Percentiles rank a stretch among this genome's conserved stretches.
Evolutionary conservation across 2,888 invertebrate genomes (phyloP).

Genomic region (Drosophila nr. perissopoda): DNA sequence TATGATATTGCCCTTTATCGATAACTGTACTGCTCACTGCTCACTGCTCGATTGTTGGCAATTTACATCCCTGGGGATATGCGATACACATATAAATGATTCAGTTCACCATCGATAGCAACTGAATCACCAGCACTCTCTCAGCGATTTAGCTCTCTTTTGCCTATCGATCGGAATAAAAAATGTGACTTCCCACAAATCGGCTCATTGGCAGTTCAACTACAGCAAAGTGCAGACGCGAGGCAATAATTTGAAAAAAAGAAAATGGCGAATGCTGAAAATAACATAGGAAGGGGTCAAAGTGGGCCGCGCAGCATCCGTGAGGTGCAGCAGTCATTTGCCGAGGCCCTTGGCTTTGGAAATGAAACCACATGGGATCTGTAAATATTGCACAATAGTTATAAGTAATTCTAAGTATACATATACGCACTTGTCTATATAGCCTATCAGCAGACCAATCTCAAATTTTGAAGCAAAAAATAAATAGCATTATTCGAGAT

Average conservation of each 20-base stretch:
- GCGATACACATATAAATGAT: conserved; percentile 12
- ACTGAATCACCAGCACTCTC: neutral
- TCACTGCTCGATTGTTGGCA: conserved; percentile 1
- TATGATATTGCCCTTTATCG: neutral
- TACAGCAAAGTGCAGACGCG: neutral
- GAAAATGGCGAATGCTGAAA: conserved; percentile 19
- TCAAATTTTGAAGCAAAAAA: conserved; percentile 55
- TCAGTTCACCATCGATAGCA: neutral
- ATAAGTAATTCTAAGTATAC: neutral
- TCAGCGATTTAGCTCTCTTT: neutral
- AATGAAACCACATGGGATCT: conserved; percentile 74
- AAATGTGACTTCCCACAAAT: conserved; percentile 1
- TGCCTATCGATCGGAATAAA: conserved; percentile 3
- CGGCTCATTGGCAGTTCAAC: neutral
- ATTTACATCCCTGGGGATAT: conserved; percentile 2
- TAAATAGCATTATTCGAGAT: conserved; percentile 66
- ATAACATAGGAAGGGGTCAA: neutral
- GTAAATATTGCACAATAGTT: conserved; percentile 46
- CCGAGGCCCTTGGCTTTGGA: conserved; percentile 64
- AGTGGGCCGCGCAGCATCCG: conserved; percentile 32
- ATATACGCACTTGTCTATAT: conserved; percentile 2
- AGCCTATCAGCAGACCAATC: conserved; percentile 62
- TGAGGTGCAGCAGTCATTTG: conserved; percentile 77
- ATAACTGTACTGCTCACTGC: neutral
- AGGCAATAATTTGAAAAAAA: neutral